Percentiles rank a stretch among this genome's conserved stretches.
Conservation (phyloP, 2,113 vertebrate species). For the Charadrius vociferus region DNA sequence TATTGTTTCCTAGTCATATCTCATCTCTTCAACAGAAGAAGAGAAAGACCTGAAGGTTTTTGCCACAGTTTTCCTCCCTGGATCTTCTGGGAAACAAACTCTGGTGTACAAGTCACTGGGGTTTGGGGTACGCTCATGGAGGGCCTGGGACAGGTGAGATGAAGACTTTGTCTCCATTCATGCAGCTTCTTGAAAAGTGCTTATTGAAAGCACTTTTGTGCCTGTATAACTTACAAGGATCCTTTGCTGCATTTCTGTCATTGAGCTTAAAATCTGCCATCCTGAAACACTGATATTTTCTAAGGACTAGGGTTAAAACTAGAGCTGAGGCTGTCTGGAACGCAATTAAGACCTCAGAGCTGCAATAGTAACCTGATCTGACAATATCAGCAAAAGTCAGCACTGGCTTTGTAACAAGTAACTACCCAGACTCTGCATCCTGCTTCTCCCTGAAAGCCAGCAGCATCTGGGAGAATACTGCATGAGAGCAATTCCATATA, state of each 20-base stretch:
- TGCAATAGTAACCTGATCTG: neutral
- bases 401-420: neutral
- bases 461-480: neutral
- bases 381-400: conserved; percentile 14
- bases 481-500: neutral
- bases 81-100: neutral
- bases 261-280: neutral
- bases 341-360: neutral
- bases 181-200: too few species aligned
- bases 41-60: neutral
- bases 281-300: neutral
- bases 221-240: fast-evolving
- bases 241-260: neutral
- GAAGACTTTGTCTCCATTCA: neutral
- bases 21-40: neutral
- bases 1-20: neutral
- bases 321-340: neutral
- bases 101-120: fast-evolving
- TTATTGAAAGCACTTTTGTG: neutral
- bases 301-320: neutral
- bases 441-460: neutral
- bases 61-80: neutral
- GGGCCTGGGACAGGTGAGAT: fast-evolving
- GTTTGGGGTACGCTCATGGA: fast-evolving
- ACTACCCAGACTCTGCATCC: neutral